Conservation (phyloP, 2,797 vertebrate genomes). For the Sternarchorhynchus goeldii region DNA sequence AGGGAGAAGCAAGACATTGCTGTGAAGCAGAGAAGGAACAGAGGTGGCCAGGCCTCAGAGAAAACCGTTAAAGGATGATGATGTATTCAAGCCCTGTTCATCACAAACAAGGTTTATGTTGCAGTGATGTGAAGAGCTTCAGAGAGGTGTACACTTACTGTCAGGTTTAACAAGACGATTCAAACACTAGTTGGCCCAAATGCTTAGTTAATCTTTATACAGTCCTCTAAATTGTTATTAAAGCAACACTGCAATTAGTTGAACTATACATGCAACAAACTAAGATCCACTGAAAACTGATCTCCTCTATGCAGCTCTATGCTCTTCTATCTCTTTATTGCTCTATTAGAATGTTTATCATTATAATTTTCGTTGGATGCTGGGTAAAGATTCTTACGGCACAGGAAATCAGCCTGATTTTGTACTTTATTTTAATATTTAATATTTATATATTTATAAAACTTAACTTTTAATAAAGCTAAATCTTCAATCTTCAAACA, state of each 20-base stretch:
- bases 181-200: background rate
- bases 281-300: too few relatives aligned
- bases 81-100: slow-evolving; percentile 13
- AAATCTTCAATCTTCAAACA: background rate
- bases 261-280: background rate
- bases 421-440: background rate
- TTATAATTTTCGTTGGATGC: background rate
- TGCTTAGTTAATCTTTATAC: background rate
- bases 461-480: too few relatives aligned
- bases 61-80: slow-evolving; percentile 36
- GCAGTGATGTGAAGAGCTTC: background rate
- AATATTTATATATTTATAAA: background rate
- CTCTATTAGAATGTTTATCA: too few relatives aligned
- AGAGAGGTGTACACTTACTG: background rate
- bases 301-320: too few relatives aligned
- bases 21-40: background rate
- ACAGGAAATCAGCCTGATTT: background rate
- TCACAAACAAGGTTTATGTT: slow-evolving; percentile 40
- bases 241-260: background rate
- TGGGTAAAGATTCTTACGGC: background rate
- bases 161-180: background rate
- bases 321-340: too few relatives aligned
- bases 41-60: slow-evolving; percentile 44
- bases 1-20: slow-evolving; percentile 6
- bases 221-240: background rate